Evolutionary conservation across 2,797 vertebrate genomes (phyloP).

Genomic region (Neopelma chrysocephalum): DNA sequence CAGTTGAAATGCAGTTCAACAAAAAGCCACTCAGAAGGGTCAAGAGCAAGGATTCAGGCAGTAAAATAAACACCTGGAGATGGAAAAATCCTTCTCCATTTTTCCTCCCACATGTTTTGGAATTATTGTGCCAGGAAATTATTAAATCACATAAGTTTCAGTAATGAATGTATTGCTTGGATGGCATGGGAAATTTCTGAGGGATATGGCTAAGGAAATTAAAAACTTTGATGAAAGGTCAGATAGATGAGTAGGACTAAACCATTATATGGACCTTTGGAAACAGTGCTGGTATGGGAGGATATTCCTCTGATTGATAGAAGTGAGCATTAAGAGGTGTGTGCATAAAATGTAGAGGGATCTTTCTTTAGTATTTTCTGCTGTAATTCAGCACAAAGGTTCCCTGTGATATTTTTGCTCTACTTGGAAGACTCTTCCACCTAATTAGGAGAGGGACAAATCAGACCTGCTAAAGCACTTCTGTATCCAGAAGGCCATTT

Average conservation of each 20-base stretch:
- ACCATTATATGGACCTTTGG: not conserved
- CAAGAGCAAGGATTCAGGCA: not conserved
- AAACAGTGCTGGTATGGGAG: not conserved
- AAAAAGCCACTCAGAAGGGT: not conserved
- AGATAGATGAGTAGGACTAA: not conserved
- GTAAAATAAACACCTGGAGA: conserved; percentile 2
- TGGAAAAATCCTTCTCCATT: not conserved
- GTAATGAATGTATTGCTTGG: not conserved
- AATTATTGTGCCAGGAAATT: conserved; percentile 30
- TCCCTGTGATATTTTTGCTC: not conserved
- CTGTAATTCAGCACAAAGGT: not conserved
- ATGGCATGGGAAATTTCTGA: not conserved
- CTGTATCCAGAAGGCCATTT: not conserved
- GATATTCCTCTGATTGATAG: not conserved
- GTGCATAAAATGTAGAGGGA: not conserved
- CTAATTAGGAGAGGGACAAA: not conserved
- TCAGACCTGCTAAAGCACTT: not conserved
- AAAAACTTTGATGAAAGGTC: not conserved
- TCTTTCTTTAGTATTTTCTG: not conserved
- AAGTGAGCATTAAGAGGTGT: not conserved
- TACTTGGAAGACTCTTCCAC: not conserved
- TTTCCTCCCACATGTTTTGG: conserved; percentile 12
- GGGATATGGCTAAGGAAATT: not conserved
- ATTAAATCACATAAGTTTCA: conserved; percentile 13
- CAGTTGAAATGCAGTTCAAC: not conserved